Evolutionary conservation across 35 echinoderm and acorn worm genomes (phyloP).

Genomic region (Lytechinus pictus): DNA sequence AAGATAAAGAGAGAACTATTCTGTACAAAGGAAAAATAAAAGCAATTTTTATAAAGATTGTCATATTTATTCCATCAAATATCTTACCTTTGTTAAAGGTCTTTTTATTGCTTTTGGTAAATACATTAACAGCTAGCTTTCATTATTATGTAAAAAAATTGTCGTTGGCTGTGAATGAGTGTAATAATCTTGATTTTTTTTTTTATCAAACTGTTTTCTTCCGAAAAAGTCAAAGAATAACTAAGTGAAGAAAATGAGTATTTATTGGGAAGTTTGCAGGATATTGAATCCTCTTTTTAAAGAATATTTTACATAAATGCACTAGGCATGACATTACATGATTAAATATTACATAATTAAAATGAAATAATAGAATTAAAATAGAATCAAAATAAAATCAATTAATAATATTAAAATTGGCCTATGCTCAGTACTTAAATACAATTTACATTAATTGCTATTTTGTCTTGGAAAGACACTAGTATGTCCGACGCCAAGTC

Average conservation of each 20-base stretch:
- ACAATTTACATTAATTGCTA: slow-evolving; percentile 31
- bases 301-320: background rate
- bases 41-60: background rate
- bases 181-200: background rate
- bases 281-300: background rate
- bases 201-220: background rate
- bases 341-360: background rate
- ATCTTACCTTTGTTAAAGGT: background rate
- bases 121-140: background rate
- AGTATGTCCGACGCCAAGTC: background rate
- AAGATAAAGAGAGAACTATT: slow-evolving; percentile 7
- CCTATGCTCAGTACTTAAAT: slow-evolving; percentile 17
- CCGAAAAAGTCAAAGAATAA: background rate
- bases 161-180: background rate
- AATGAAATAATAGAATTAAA: background rate
- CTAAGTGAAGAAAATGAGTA: background rate
- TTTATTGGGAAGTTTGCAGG: background rate
- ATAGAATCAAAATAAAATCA: background rate
- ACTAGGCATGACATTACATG: background rate
- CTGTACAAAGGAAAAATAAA: background rate
- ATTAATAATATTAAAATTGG: background rate
- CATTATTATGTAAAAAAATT: background rate
- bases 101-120: slow-evolving; percentile 3
- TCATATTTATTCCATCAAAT: background rate
- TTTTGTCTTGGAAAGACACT: slow-evolving; percentile 30